phyloP scores from a whole-genome alignment of 2,888 invertebrate species.

The Octonoba sinensis region DNA sequence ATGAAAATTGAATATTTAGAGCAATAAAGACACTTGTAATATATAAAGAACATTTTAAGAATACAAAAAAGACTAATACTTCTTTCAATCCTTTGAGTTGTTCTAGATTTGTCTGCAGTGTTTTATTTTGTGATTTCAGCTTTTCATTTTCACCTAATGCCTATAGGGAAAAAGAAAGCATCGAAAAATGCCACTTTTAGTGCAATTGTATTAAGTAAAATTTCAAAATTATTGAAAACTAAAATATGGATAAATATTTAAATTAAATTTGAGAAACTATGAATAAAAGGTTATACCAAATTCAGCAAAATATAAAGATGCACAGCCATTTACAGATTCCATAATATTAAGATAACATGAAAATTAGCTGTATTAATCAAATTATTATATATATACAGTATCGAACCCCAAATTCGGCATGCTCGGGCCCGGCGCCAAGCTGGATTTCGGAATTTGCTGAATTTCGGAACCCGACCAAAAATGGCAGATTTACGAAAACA shows the following conservation, averaged over 20 bases:
- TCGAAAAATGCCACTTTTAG: neutral
- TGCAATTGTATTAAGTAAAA: neutral
- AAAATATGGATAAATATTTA: neutral
- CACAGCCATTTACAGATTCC: too few relatives aligned
- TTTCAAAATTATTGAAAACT: neutral
- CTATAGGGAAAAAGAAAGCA: conserved; percentile 1
- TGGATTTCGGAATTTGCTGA: too few relatives aligned
- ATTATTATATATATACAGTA: too few relatives aligned
- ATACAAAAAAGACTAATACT: conserved; percentile 8
- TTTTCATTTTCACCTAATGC: conserved; percentile 36
- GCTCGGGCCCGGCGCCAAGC: too few relatives aligned
- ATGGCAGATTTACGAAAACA: too few relatives aligned
- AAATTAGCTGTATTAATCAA: too few relatives aligned
- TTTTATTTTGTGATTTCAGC: conserved; percentile 44
- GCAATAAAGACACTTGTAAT: neutral
- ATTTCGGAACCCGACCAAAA: too few relatives aligned
- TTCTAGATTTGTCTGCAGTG: conserved; percentile 32
- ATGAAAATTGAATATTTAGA: neutral
- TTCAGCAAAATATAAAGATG: too few relatives aligned
- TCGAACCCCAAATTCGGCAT: too few relatives aligned
- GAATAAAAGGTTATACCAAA: too few relatives aligned
- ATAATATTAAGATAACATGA: too few relatives aligned
- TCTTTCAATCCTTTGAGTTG: conserved; percentile 52
- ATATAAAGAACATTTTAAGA: neutral
- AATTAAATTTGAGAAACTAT: too few relatives aligned